Conservation (phyloP, 2,888 invertebrate genomes). For the Opisthograptis luteolata region DNA sequence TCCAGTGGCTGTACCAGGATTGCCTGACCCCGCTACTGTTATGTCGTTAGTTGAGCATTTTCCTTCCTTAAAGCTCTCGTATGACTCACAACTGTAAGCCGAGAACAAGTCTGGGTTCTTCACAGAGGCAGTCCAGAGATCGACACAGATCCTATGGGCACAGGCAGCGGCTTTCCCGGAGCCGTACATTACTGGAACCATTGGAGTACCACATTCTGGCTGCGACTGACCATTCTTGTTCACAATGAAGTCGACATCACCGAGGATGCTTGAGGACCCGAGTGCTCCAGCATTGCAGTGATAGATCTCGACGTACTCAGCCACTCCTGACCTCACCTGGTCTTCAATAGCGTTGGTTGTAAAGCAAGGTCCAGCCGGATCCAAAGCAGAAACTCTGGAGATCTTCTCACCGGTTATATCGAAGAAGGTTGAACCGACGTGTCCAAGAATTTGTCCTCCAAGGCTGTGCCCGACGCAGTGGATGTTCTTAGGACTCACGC, state of each 20-base stretch:
- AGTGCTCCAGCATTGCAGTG: conserved; percentile 85
- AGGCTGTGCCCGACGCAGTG: conserved; percentile 75
- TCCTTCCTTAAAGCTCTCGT: conserved; percentile 49
- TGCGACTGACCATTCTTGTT: conserved; percentile 84
- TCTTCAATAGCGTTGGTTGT: conserved; percentile 65
- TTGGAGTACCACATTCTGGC: conserved; percentile 77
- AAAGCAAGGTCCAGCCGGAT: conserved; percentile 78
- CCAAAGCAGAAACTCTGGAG: conserved; percentile 67
- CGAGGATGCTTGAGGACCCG: conserved; percentile 77
- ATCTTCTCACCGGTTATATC: conserved; percentile 59
- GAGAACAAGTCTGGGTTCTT: conserved; percentile 58
- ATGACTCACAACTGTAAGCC: conserved; percentile 67
- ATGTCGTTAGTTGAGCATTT: too few species aligned
- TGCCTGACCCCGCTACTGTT: conserved; percentile 72
- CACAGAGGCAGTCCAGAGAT: conserved; percentile 66
- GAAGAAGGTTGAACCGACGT: conserved; percentile 61
- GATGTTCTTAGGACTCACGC: conserved; percentile 62
- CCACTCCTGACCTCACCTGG: conserved; percentile 81
- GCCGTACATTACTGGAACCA: conserved; percentile 65
- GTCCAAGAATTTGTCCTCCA: conserved; percentile 70
- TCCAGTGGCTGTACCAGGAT: conserved; percentile 69
- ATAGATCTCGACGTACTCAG: conserved; percentile 84
- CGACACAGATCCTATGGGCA: conserved; percentile 68
- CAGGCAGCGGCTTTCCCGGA: conserved; percentile 71
- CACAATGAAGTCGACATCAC: conserved; percentile 84